phyloP scores from a whole-genome alignment of 1,140 invertebrate genomes.

The Bombus terrestris region DNA sequence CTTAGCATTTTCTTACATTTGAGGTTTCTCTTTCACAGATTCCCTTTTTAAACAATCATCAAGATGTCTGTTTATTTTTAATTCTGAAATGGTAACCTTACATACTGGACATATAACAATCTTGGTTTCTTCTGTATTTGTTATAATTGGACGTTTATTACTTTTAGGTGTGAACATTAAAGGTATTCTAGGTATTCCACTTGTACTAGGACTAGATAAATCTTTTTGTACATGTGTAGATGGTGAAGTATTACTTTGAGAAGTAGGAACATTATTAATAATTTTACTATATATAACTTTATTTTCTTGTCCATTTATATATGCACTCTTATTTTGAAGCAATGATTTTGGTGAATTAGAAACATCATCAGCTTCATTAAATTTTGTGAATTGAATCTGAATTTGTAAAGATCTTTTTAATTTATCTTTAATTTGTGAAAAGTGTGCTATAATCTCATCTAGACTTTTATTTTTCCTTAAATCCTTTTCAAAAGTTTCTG shows the following conservation, averaged over 20 bases:
- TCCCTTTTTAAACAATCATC: slow-evolving; percentile 83
- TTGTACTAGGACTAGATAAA: slow-evolving; percentile 74
- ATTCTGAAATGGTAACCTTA: slow-evolving; percentile 78
- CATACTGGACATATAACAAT: slow-evolving; percentile 84
- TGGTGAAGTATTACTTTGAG: slow-evolving; percentile 36
- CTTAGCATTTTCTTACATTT: slow-evolving; percentile 49
- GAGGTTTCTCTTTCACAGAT: slow-evolving; percentile 37
- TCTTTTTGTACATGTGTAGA: slow-evolving; percentile 1
- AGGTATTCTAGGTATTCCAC: slow-evolving; percentile 56
- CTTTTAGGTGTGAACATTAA: slow-evolving; percentile 75
- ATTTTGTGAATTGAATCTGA: background rate
- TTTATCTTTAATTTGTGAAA: slow-evolving; percentile 76
- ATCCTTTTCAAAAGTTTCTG: slow-evolving; percentile 82
- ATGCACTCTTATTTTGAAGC: background rate
- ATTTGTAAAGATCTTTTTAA: slow-evolving; percentile 59
- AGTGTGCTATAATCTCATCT: slow-evolving; percentile 79
- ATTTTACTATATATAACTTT: slow-evolving; percentile 2
- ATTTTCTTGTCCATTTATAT: background rate
- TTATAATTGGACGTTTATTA: slow-evolving; percentile 39
- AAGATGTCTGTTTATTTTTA: slow-evolving; percentile 83
- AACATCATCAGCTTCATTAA: background rate
- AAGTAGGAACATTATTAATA: background rate
- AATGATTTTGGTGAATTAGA: background rate
- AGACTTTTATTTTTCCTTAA: slow-evolving; percentile 82
- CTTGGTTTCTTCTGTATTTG: slow-evolving; percentile 45